A percentile compares a stretch with the other conserved stretches of the same genome.
These are phyloP conservation scores for Macrobrachium rosenbergii DNA, from an alignment of 1,140 invertebrate species.

Conservation along the genomic window DNA sequence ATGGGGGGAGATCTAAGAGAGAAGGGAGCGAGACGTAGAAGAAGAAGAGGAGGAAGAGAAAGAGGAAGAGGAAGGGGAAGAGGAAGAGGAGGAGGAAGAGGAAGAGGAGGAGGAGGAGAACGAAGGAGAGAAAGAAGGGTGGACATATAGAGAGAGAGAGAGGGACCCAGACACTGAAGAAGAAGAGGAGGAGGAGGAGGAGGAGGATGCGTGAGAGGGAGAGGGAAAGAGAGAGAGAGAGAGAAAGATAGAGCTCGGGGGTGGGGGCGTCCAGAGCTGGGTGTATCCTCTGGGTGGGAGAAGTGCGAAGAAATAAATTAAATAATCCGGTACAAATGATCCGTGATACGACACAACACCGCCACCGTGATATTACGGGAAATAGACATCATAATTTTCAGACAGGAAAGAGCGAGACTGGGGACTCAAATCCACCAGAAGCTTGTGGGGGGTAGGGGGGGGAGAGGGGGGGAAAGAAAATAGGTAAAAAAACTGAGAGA, in stretches of 20 bases:
- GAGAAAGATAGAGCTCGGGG: not conserved
- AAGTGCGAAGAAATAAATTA: conserved; percentile 59
- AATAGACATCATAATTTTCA: conserved; percentile 52
- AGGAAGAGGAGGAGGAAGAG: not conserved
- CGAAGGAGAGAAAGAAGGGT: not conserved
- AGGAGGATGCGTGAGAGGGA: no score
- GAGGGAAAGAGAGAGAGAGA: conserved; percentile 30
- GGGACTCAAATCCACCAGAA: conserved; percentile 35
- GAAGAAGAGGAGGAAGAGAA: not conserved
- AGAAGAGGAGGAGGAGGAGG: not conserved
- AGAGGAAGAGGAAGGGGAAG: no score
- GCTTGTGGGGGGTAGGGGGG: not conserved
- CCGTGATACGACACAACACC: conserved; percentile 53
- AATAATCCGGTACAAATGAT: conserved; percentile 56
- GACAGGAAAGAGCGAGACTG: conserved; percentile 34
- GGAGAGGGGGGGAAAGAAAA: not conserved
- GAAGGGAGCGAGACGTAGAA: not conserved
- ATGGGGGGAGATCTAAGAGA: not conserved
- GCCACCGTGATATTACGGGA: conserved; percentile 52
- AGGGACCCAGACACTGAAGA: not conserved
- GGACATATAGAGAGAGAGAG: not conserved
- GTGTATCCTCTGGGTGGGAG: conserved; percentile 1
- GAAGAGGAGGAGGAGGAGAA: not conserved
- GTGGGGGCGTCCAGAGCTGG: not conserved
- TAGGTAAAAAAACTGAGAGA: not conserved